Evolutionary conservation across 2,797 vertebrate genomes (phyloP), one percentile per base, ranked within the genome.

Genomic region (Spinus pinus): DNA sequence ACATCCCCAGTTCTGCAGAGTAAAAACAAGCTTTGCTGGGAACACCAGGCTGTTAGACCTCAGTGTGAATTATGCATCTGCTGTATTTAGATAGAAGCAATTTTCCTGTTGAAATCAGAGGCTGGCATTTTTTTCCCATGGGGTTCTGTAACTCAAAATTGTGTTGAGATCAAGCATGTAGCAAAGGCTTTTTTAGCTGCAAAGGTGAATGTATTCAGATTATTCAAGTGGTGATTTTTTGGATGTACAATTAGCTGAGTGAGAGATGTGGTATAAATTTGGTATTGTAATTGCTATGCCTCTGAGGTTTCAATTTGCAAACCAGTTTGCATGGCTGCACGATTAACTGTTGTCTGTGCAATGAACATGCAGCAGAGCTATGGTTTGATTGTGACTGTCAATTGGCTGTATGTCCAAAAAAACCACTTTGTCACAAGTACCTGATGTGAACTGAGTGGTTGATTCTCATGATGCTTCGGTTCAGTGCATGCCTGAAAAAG

Each of bases 191-290:
- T 91, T 93, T 90, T 56, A 91, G 84, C 91, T 78, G 70, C 72
- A 95, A 95, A 96, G 92, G 89, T 95, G 92, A 97, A 93, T 92
- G 89, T 94, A 95, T 94, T 96, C 87, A 97, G 91, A 88, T 96
- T 94, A 95, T 92, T 96, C 95, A 93, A 96, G 94, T 93, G 95
- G 94, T 93, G 94, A 91, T 92, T 94, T 97, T 95, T 94, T 94
- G 91, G 86, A 92, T 95, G 91, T 95, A 93, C 94, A 95, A 95
- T 95, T 96, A 96, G 92, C 72, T 93, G 81, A 93, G 81, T 92
- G 94, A 82, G 91, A 92, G 87, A 94, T 93, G 95, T 71, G 88
- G 81, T 83, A 91, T 96, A 91, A 94, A 96, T 93, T 94, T 92
- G 81, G 79, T 93, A 90, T 96, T 96, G 79, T 97, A 97, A 96